Evolutionary conservation across 2,888 invertebrate genomes (phyloP), one percentile per base, ranked within the genome.

Genomic region (Prenolepis imparis): DNA sequence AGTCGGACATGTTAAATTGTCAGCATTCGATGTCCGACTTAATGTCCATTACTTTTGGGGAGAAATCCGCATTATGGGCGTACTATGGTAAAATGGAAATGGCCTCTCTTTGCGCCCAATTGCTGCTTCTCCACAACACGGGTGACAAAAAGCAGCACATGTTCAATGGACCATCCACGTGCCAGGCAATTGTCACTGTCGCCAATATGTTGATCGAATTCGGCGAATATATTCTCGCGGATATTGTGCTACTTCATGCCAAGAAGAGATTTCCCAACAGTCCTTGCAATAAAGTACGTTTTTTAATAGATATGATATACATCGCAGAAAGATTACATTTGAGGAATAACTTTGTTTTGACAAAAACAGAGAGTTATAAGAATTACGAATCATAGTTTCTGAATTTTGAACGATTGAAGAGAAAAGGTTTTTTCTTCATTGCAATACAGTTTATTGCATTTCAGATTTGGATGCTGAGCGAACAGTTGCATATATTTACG

Each of bases 81-180:
- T 96, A 98, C 80, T 98, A 98, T 93, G 99, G 99, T 0, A 97
- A 98, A 94, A 97, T 97, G 0, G 97, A 98, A 94, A 97, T 98
- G 96, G 97, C 97, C 0, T 97, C 97, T 0, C 95, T 98, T 52
- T 97, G 97, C 94, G 97, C 97, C 72, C 98, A 98, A 94, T 94
- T 98, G 18, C 95, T 98, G 57, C 95, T 98, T 0, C 96, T 97
- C 90, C 95, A 98, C 28, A 97, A 98, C 93, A 96, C 97, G 8
- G 97, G 97, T 93, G 95, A 96, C 85, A 94, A 94, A 63, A 94
- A 94, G 41, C 93, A 95, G 63, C 95, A 95, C 88, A 95, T 95
- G 92, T 96, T 96, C 87, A 97, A 96, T 89, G 96, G 97, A 0
- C 97, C 97, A 89, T 96, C 97, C 15, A 96, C 96, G 18, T 97